Conservation (phyloP, 2,797 vertebrate genomes). For the Sebastolobus altivelis region DNA sequence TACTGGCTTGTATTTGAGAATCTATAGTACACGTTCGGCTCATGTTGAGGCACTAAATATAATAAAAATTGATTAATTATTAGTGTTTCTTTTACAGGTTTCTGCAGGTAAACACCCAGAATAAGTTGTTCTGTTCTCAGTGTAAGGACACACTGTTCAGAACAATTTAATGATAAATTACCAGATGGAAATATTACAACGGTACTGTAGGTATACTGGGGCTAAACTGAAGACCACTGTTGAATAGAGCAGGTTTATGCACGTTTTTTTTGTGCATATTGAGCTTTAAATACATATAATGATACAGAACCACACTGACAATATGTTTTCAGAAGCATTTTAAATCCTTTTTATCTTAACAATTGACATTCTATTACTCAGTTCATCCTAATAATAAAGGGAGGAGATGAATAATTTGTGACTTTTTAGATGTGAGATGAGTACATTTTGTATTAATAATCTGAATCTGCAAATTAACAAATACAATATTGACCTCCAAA, state of each 20-base stretch:
- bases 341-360: no score
- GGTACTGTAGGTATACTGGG: not conserved
- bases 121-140: not conserved
- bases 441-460: not conserved
- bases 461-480: not conserved
- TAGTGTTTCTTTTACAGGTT: not conserved
- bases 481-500: no score
- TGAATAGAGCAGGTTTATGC: not conserved
- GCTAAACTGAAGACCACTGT: not conserved
- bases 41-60: not conserved
- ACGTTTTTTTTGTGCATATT: not conserved
- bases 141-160: not conserved
- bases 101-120: not conserved
- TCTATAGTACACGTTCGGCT: not conserved
- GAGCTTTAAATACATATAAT: not conserved
- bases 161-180: not conserved
- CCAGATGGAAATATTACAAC: not conserved
- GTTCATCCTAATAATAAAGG: fast-evolving
- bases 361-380: fast-evolving
- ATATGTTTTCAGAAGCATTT: no score
- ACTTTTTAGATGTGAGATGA: no score
- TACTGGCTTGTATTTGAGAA: not conserved
- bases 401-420: fast-evolving
- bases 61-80: not conserved
- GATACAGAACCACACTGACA: no score